phyloP scores from a whole-genome alignment of 2,113 vertebrate genomes.

The Bos indicus region DNA sequence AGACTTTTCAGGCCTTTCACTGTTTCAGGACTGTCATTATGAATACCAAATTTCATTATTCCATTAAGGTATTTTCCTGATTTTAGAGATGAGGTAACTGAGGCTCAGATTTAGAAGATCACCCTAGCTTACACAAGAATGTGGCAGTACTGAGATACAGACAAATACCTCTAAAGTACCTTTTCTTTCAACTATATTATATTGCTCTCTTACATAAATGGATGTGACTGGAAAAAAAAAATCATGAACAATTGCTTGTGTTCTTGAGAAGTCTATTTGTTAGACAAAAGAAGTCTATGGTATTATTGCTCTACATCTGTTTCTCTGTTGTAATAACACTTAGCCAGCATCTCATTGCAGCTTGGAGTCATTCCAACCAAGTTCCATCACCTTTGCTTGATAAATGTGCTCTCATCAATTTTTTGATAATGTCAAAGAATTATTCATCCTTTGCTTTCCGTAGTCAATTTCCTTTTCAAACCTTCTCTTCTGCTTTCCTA shows the following conservation, averaged over 20 bases:
- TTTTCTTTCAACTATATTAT: constrained; percentile 10
- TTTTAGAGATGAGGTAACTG: constrained; percentile 21
- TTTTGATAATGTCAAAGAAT: constrained; percentile 19
- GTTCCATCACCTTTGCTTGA: neutral
- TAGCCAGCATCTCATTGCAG: neutral
- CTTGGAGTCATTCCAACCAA: constrained; percentile 28
- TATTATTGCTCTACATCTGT: neutral
- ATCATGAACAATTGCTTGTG: neutral
- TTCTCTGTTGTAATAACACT: neutral
- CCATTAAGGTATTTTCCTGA: constrained; percentile 14
- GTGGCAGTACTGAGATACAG: neutral
- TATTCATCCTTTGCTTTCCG: constrained; percentile 35
- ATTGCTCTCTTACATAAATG: neutral
- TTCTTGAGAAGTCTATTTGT: neutral
- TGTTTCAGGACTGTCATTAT: neutral
- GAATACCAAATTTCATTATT: neutral
- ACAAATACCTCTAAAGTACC: neutral
- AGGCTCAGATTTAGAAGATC: constrained; percentile 8
- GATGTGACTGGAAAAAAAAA: neutral
- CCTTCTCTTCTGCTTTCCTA: neutral
- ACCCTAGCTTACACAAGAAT: neutral
- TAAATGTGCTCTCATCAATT: constrained; percentile 19
- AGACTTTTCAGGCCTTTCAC: neutral
- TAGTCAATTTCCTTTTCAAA: constrained; percentile 33
- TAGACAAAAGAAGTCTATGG: neutral